A percentile compares a stretch with the other conserved stretches of the same genome.
These are phyloP conservation scores for Apogon hyalosoma DNA, from an alignment of 2,797 vertebrate species.

Conservation along the genomic window DNA sequence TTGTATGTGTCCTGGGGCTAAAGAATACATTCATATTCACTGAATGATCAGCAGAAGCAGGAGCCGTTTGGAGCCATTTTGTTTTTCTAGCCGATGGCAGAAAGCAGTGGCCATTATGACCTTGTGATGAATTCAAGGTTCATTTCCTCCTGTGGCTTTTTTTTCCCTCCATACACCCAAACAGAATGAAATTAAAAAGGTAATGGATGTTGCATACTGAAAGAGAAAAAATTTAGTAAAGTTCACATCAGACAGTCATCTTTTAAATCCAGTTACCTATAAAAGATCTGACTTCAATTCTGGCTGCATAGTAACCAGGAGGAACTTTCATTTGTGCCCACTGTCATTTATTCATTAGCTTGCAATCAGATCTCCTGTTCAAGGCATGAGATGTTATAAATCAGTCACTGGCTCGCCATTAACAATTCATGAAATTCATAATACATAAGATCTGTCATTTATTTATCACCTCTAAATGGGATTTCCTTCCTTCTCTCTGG, in stretches of 20 bases:
- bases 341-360: slow-evolving; percentile 95
- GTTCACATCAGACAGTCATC: background rate
- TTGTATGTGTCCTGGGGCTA: slow-evolving; percentile 58
- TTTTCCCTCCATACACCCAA: slow-evolving; percentile 23
- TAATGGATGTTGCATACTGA: background rate
- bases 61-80: slow-evolving; percentile 35
- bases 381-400: slow-evolving; percentile 89
- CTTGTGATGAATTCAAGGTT: slow-evolving; percentile 68
- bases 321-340: slow-evolving; percentile 87
- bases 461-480: slow-evolving; percentile 91
- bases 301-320: slow-evolving; percentile 81
- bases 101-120: slow-evolving; percentile 64
- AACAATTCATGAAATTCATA: slow-evolving; percentile 95
- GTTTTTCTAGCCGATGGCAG: slow-evolving; percentile 31
- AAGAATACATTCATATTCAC: slow-evolving; percentile 69
- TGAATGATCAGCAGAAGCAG: slow-evolving; percentile 52
- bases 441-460: slow-evolving; percentile 91
- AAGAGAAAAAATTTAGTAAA: slow-evolving; percentile 17
- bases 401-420: slow-evolving; percentile 88
- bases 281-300: slow-evolving; percentile 71
- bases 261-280: slow-evolving; percentile 3
- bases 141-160: slow-evolving; percentile 41
- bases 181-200: slow-evolving; percentile 39
- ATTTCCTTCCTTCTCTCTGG: slow-evolving; percentile 83
- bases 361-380: slow-evolving; percentile 83